Percentiles rank a stretch among this genome's conserved stretches.
Evolutionary conservation across 1,140 invertebrate genomes (phyloP).

Genomic region (Asobara japonica): DNA sequence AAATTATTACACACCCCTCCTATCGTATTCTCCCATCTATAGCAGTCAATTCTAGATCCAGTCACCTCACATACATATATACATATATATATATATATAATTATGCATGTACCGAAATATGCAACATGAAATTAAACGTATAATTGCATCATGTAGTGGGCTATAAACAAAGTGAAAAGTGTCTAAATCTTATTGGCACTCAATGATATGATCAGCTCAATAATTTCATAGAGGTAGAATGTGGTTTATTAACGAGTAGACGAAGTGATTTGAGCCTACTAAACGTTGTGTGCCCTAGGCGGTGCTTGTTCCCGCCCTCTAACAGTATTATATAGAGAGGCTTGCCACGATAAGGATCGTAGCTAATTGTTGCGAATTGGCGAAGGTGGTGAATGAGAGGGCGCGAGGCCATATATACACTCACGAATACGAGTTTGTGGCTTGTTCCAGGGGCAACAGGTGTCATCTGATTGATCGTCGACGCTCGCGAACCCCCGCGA

Average conservation of each 20-base stretch:
- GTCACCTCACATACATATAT: no score
- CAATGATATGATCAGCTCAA: no score
- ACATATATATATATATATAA: no score
- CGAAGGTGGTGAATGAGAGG: slow-evolving; percentile 60
- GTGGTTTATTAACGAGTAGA: neutral
- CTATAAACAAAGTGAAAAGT: no score
- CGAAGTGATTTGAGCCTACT: neutral
- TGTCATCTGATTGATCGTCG: slow-evolving; percentile 67
- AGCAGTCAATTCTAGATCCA: no score
- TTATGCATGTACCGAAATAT: no score
- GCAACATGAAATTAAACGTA: no score
- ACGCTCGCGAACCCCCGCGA: slow-evolving; percentile 53
- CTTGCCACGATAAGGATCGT: slow-evolving; percentile 61
- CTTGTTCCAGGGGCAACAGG: slow-evolving; percentile 61
- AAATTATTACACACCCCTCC: no score
- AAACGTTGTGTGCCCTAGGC: neutral
- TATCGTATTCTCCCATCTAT: no score
- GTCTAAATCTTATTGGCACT: no score
- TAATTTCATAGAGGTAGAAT: neutral
- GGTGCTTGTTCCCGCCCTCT: neutral
- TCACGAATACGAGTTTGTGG: neutral
- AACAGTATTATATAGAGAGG: slow-evolving; percentile 34
- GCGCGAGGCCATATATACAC: slow-evolving; percentile 28
- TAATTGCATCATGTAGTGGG: no score
- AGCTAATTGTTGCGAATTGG: slow-evolving; percentile 65